A percentile compares a stretch with the other conserved stretches of the same genome.
Evolutionary conservation across 2,797 vertebrate genomes (phyloP).

Genomic region (Hemibagrus guttatus): DNA sequence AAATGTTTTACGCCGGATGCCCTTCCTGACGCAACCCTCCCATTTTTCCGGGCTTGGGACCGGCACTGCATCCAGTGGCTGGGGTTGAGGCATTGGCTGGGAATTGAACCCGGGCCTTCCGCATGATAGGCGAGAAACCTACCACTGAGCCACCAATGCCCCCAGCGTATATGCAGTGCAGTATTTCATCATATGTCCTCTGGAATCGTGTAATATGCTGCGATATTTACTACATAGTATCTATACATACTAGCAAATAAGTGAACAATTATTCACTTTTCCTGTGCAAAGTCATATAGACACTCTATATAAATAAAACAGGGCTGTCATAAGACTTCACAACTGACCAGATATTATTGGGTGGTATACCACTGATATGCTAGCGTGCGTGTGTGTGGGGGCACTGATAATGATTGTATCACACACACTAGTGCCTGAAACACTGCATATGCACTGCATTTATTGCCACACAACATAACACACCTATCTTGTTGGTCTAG

Average conservation of each 20-base stretch:
- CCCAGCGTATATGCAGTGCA: background rate
- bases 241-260: background rate
- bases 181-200: background rate
- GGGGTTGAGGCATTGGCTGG: no score
- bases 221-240: background rate
- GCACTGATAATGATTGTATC: conserved; percentile 1
- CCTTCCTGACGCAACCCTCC: no score
- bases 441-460: background rate
- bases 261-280: background rate
- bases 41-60: no score
- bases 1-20: no score
- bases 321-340: background rate
- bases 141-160: no score
- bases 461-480: background rate
- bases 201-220: background rate
- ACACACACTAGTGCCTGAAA: background rate
- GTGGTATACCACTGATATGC: background rate
- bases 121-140: no score
- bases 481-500: background rate
- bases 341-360: background rate
- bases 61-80: no score
- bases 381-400: background rate
- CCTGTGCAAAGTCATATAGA: background rate
- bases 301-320: background rate
- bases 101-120: no score